Base-by-base conservation (phyloP, 2,113 vertebrate species). In the Crocuta crocuta region DNA sequence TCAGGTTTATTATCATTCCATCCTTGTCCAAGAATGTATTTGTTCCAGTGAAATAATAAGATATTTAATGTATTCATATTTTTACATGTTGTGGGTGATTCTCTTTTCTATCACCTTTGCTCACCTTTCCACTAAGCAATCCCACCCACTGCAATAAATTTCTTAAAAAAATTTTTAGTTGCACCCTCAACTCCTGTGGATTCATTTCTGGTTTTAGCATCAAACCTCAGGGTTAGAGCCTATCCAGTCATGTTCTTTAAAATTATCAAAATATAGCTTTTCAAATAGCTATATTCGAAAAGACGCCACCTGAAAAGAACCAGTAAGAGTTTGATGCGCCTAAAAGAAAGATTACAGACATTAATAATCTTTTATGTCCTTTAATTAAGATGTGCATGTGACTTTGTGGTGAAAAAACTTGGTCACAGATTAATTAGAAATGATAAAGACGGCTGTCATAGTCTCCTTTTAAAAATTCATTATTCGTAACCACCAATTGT, bases 371-470 rank as follows among this genome's bases (percentile, higher is more conserved):
- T 73, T 61, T 96, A 93, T 93, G 63, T 84, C 45, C 35, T 6
- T 92, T 93, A 96, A 90, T 87, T 94, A 87, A 95, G 35, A 87
- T 50, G 13, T 63, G 83, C 55, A 66, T 79, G 61, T 93, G 71
- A 73, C 26, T 92, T 61, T 63, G 79, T 50, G 58, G 35, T 89
- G 17, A 93, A 91, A 92, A 79, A 79, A 84, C 68, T 28, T 24
- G 23, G 53, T 31, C 33, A 88, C 88, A 96, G 33, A 3, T 85
- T 96, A 94, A 87, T 95, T 96, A 65, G 91, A 93, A 88, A 80
- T 95, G 76, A 79, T 91, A 79, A 93, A 88, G 71, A 74, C 61
- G 83, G 55, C 31, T 84, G 39, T 70, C 55, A 43, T 26, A 93
- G 19, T 84, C 21, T 89, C 39, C 81, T 91, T 90, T 76, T 7